phyloP scores from a whole-genome alignment of 2,888 invertebrate genomes.

The Syrista parreyssii region DNA sequence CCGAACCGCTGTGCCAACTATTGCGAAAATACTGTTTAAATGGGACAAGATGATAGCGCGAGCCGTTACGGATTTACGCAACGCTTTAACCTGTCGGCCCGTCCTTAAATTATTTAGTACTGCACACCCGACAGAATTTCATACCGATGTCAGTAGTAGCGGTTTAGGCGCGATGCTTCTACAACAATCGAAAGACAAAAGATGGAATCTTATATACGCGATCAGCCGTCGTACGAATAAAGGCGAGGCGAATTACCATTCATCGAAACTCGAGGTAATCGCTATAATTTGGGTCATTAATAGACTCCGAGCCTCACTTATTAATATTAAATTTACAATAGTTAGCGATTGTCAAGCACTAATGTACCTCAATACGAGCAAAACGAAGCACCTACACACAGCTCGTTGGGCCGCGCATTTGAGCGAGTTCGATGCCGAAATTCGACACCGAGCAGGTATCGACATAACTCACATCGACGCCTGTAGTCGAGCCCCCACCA shows the following conservation, averaged over 20 bases:
- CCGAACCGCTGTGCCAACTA: too few relatives aligned
- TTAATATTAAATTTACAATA: slow-evolving; percentile 31
- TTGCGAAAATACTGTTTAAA: too few relatives aligned
- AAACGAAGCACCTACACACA: slow-evolving; percentile 33
- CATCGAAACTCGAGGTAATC: slow-evolving; percentile 43
- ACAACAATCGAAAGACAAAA: slow-evolving; percentile 18
- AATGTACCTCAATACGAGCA: slow-evolving; percentile 30
- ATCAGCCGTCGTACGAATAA: slow-evolving; percentile 47
- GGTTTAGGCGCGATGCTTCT: slow-evolving; percentile 33
- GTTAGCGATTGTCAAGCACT: slow-evolving; percentile 41
- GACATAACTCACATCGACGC: background rate
- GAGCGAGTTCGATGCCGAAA: slow-evolving; percentile 24
- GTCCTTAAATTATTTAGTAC: too few relatives aligned
- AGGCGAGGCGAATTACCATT: slow-evolving; percentile 32
- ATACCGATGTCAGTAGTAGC: slow-evolving; percentile 27
- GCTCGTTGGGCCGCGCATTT: slow-evolving; percentile 31
- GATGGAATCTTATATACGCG: slow-evolving; percentile 19
- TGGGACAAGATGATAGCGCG: too few relatives aligned
- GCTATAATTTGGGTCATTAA: slow-evolving; percentile 35
- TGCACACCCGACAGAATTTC: slow-evolving; percentile 22
- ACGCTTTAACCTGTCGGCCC: too few relatives aligned
- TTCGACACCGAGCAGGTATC: background rate
- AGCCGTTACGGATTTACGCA: too few relatives aligned
- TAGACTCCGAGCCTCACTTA: slow-evolving; percentile 24
- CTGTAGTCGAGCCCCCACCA: background rate